A percentile compares a stretch with the other conserved stretches of the same genome.
Conservation (phyloP, 1,140 invertebrate species). For the Pantala flavescens region DNA sequence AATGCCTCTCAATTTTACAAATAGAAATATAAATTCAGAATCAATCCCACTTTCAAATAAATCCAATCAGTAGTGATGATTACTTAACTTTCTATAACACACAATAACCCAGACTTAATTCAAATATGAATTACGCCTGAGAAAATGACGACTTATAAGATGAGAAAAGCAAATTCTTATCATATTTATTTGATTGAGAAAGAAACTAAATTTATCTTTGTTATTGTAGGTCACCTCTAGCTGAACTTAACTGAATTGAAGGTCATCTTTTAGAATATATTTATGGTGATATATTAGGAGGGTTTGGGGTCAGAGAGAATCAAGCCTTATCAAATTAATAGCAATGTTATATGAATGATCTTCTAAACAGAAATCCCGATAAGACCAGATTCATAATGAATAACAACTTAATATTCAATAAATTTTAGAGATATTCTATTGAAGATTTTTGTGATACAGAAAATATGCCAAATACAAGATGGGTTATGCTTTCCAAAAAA, state of each 20-base stretch:
- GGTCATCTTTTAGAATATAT: background rate
- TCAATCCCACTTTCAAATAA: no score
- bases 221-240: no score
- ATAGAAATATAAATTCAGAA: no score
- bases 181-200: no score
- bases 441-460: conserved; percentile 11
- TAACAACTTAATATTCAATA: background rate
- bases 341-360: background rate
- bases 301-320: background rate
- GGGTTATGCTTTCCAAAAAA: background rate
- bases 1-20: background rate
- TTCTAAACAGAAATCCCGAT: background rate
- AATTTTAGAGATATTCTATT: conserved; percentile 10
- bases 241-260: no score
- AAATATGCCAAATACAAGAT: conserved; percentile 14
- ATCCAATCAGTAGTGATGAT: no score
- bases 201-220: no score
- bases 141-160: no score
- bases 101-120: no score
- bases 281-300: background rate
- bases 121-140: no score
- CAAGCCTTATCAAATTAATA: conserved; percentile 3
- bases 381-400: background rate
- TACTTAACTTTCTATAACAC: no score
- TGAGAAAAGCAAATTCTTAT: no score